Conservation (phyloP, 2,797 vertebrate species). For the Acanthis flammea region DNA sequence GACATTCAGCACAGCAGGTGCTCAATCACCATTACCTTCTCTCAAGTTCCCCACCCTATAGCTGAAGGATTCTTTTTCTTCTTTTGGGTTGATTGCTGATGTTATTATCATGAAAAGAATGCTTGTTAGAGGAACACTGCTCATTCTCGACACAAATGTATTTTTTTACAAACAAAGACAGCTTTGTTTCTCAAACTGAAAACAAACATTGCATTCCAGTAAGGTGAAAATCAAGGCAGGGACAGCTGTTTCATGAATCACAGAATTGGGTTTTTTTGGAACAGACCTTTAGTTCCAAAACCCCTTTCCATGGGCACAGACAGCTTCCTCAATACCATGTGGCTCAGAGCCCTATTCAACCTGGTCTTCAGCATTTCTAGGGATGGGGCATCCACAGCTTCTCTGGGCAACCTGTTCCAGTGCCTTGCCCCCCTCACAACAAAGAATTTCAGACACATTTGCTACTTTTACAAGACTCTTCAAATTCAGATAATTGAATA, state of each 20-base stretch:
- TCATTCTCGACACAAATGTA: background rate
- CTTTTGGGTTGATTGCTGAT: background rate
- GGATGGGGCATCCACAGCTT: background rate
- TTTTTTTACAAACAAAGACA: background rate
- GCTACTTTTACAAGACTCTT: background rate
- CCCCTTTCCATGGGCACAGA: too few relatives aligned
- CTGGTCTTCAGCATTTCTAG: background rate
- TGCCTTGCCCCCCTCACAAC: background rate
- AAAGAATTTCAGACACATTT: background rate
- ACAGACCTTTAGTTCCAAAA: background rate
- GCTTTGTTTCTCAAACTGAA: background rate
- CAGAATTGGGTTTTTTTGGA: background rate
- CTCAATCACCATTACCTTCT: background rate
- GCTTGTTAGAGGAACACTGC: background rate
- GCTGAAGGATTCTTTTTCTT: background rate
- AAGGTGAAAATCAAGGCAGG: background rate
- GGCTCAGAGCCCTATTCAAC: background rate
- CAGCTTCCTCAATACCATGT: background rate
- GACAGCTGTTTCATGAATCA: background rate
- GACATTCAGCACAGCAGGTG: background rate
- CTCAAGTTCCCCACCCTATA: background rate
- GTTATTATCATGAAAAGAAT: background rate
- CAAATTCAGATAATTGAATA: background rate
- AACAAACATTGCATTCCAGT: background rate
- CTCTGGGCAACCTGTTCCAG: background rate